phyloP scores from a whole-genome alignment of 2,888 invertebrate species.

The Lasius fuliginosus region DNA sequence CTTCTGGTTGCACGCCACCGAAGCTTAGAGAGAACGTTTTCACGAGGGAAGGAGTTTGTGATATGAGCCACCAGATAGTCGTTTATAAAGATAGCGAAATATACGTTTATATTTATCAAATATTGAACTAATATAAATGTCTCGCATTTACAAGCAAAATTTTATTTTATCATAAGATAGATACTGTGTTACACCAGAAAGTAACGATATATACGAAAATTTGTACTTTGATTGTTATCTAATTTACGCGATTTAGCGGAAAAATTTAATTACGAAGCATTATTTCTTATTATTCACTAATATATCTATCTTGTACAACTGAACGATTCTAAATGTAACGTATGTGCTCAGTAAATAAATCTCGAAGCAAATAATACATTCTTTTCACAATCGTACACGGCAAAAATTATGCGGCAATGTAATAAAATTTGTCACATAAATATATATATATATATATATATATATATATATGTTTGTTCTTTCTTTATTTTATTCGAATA shows the following conservation, averaged over 20 bases:
- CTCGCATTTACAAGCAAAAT: not conserved
- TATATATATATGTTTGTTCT: not conserved
- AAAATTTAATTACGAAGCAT: not conserved
- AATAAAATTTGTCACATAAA: slow-evolving; percentile 7
- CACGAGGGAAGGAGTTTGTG: not conserved
- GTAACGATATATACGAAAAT: not conserved
- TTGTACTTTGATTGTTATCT: not conserved
- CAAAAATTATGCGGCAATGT: not conserved
- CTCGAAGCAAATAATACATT: not conserved
- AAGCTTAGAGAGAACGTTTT: not conserved
- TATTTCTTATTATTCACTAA: not conserved
- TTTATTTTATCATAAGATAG: not conserved
- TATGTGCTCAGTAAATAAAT: not conserved
- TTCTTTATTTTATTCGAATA: not conserved
- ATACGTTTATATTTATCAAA: not conserved
- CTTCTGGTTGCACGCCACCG: slow-evolving; percentile 14
- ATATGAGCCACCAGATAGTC: not conserved
- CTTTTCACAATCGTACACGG: not conserved
- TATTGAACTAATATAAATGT: not conserved
- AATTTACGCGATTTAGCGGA: not conserved
- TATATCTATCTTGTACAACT: not conserved
- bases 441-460: too few relatives aligned
- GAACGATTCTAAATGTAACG: not conserved
- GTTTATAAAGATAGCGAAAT: slow-evolving; percentile 4
- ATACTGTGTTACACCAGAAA: too few relatives aligned